Conservation (phyloP, 2,888 invertebrate genomes). For the Noctuana brunneofusca region DNA sequence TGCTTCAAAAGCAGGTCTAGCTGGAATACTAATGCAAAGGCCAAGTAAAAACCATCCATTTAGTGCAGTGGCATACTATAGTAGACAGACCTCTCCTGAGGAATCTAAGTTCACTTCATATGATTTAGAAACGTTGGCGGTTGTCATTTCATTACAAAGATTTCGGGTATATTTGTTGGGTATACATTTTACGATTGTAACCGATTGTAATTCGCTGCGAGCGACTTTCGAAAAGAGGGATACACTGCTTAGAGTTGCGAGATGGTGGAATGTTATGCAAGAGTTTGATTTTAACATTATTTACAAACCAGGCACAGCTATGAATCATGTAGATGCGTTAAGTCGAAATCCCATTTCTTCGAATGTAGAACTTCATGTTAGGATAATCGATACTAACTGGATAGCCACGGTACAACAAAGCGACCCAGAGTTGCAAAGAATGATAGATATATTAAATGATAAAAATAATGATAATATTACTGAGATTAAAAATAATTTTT, state of each 20-base stretch:
- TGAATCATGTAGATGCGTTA: conserved; percentile 40
- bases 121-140: conserved; percentile 37
- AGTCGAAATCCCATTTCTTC: conserved; percentile 35
- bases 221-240: conserved; percentile 39
- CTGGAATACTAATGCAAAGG: conserved; percentile 49
- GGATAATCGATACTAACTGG: conserved; percentile 19
- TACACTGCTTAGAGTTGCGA: conserved; percentile 37
- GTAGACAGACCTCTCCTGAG: conserved; percentile 39
- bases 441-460: conserved; percentile 18
- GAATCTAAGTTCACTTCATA: conserved; percentile 33
- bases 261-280: conserved; percentile 40
- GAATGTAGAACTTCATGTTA: conserved; percentile 21
- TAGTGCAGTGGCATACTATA: conserved; percentile 41
- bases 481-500: conserved; percentile 20
- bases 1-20: conserved; percentile 46
- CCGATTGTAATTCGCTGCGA: conserved; percentile 38
- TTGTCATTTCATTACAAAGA: conserved; percentile 29
- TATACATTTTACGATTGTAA: conserved; percentile 35
- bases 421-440: conserved; percentile 27
- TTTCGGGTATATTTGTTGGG: conserved; percentile 37
- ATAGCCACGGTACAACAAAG: conserved; percentile 22
- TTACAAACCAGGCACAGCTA: conserved; percentile 37
- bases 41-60: conserved; percentile 20
- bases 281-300: conserved; percentile 35
- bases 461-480: conserved; percentile 6